Base-by-base conservation (phyloP, 2,888 invertebrate genomes). In the Rhingia campestris region DNA sequence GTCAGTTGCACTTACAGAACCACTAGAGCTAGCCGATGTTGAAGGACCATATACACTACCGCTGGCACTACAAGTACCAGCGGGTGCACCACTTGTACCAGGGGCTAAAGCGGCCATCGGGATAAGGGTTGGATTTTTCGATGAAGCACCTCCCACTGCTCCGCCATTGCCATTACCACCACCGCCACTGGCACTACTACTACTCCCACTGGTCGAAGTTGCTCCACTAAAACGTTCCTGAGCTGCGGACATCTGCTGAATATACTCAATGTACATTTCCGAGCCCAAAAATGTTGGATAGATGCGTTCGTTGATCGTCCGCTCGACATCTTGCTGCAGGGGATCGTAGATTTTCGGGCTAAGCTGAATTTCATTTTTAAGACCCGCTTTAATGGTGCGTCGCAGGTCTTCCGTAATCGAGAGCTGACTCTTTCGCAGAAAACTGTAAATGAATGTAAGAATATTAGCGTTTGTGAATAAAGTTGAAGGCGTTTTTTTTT, bases 221-320 rank as follows among this genome's bases (percentile, higher is more conserved):
- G 76, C 73, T 4, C 81, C 81, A 51, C 76, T 86, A 73, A 88
- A 90, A n/a, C 91, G 90, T 92, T 94, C 92, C 67, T 91, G 91
- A 37, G 88, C 87, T 37, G 89, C 90, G 5, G 91, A 90, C 93
- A 94, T 92, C 92, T 95, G 92, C 92, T 95, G 94, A 92, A 96
- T 95, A 92, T 96, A 95, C 90, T 95, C 94, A 89, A 98, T 95
- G 93, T 98, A 98, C 91, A 96, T 94, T 89, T 98, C 98, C 88
- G 98, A 98, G 88, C 95, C 95, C 86, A 99, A 94, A 92, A 99
- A 99, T 92, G 97, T 95, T 76, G 96, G 96, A 93, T 98, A 98
- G 84, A 97, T 96, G 80, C 97, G 96, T 90, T 95, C 95, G 86
- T 95, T 95, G 90, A 98, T 97, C 79, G 95, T 94, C 51, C 94